Conservation (phyloP, 37 sponge, comb jelly and placozoan species). For the Cladorhizidae sp. region DNA sequence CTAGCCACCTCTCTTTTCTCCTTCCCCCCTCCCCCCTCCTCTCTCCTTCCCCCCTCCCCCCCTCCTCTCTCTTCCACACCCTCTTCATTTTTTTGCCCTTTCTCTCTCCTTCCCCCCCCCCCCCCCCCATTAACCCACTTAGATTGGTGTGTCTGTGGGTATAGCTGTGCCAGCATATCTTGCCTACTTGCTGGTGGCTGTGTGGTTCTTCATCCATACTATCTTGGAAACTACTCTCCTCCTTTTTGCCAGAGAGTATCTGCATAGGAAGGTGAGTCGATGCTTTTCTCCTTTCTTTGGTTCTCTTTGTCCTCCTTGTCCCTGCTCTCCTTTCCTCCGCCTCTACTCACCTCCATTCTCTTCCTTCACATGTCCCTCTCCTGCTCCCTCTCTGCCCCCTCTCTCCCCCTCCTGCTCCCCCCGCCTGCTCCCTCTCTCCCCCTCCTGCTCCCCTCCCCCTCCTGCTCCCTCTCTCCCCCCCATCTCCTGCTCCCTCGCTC, state of each 20-base stretch:
- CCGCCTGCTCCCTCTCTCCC: not conserved
- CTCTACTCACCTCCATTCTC: conserved; percentile 10
- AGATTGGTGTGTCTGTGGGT: conserved; percentile 38
- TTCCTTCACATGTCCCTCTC: no score
- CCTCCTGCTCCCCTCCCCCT: not conserved
- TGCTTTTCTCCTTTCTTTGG: no score
- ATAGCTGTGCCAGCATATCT: conserved; percentile 6
- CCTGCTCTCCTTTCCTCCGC: conserved; percentile 22
- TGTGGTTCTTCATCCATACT: conserved; percentile 45
- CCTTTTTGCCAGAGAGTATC: conserved; percentile 40
- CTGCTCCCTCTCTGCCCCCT: no score
- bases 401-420: not conserved
- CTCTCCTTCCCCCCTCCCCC: conserved; percentile 11
- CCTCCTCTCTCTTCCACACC: not conserved
- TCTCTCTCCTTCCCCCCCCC: not conserved
- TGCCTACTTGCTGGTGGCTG: conserved; percentile 26
- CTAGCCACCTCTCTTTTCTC: conserved; percentile 2
- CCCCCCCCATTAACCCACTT: not conserved
- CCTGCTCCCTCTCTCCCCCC: not conserved
- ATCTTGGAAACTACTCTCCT: conserved; percentile 63
- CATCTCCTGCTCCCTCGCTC: not conserved
- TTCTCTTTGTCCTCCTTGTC: conserved; percentile 24
- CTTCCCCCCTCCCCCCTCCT: not conserved
- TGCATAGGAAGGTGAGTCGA: not conserved
- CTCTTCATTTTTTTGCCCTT: not conserved